A percentile compares a stretch with the other conserved stretches of the same genome.
Conservation (phyloP, 1,140 invertebrate species). For the Mya arenaria region DNA sequence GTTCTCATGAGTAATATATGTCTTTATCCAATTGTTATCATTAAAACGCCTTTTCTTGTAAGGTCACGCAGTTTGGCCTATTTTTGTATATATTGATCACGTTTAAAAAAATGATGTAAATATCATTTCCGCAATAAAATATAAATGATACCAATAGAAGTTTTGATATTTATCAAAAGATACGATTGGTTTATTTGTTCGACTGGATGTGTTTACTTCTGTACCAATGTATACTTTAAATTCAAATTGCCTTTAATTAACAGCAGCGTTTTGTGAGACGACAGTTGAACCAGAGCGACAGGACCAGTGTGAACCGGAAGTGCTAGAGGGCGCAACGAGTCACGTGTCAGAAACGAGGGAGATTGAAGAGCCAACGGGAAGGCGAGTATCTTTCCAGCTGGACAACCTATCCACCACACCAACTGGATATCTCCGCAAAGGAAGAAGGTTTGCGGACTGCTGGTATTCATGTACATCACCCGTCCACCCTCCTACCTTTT, state of each 20-base stretch:
- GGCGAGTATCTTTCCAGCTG: conserved; percentile 78
- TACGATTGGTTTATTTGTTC: too few relatives aligned
- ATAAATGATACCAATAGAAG: too few relatives aligned
- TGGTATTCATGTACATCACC: conserved; percentile 31
- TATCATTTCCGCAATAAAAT: too few relatives aligned
- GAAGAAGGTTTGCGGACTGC: conserved; percentile 71
- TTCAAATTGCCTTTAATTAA: not conserved
- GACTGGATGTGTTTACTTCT: too few relatives aligned
- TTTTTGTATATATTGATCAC: too few relatives aligned
- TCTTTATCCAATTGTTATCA: too few relatives aligned
- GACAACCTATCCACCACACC: conserved; percentile 59
- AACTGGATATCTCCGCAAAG: conserved; percentile 60
- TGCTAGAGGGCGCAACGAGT: conserved; percentile 8
- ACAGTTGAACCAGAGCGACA: conserved; percentile 19
- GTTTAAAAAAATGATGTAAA: too few relatives aligned
- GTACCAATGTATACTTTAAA: not conserved
- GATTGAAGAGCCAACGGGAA: conserved; percentile 52
- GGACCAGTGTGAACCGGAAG: conserved; percentile 17
- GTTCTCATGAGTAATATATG: too few relatives aligned
- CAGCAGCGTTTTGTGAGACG: conserved; percentile 34
- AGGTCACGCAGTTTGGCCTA: too few relatives aligned
- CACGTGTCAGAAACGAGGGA: not conserved
- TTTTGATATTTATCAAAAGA: too few relatives aligned
- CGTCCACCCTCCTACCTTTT: not conserved
- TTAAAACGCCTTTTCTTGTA: too few relatives aligned